Base-by-base conservation (phyloP, 1,140 invertebrate genomes). In the Drosophila varians region DNA sequence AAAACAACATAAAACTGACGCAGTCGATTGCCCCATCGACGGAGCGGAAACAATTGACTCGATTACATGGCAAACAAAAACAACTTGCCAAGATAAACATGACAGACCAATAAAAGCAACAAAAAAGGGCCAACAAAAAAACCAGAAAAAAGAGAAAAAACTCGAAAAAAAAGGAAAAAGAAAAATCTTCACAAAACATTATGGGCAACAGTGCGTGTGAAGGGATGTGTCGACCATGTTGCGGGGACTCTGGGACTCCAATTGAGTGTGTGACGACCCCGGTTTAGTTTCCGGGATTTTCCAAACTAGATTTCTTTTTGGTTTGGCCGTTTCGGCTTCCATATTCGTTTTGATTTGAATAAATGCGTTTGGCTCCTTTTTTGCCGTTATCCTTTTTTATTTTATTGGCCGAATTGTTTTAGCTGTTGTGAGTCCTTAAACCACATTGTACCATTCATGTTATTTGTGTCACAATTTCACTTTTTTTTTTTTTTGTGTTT, bases 21-120 rank as follows among this genome's bases (percentile, higher is more conserved):
- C 84, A 89, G 68, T 84, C 86, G 79, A 89, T 89, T 89, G 84
- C 84, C 84, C 74, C 79, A 79, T 89, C 84, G 76, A 54, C 70
- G 76, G 70, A 89, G 54, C 79, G 84, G 79, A 89, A 89, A 89
- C 84, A 89, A 89, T 89, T 89, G 84, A 89, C 86, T 89, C 86
- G 86, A 89, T 80, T 89, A 89, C 86, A 79, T 26, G 57, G 65
- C 61, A 77, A 78, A 66, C 73, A 87, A 62, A 72, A 76, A 74
- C 78, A 82, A 78, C 40, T 61, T 82, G 78, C 71, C 77, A 83
- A 82, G 61, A 82, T 83, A 82, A 82, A 82, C 79, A 82, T 84
- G 79, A 78, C 74, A 71, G 54, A 62, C 48, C 78, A 84, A 83
- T 83, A 83, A 83, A 83, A 70, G 52, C 38, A 48, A 57, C 45